These are phyloP conservation scores for Branchipolynoe longqiensis DNA, from an alignment of 2,888 invertebrate species.

Conservation along the genomic window DNA sequence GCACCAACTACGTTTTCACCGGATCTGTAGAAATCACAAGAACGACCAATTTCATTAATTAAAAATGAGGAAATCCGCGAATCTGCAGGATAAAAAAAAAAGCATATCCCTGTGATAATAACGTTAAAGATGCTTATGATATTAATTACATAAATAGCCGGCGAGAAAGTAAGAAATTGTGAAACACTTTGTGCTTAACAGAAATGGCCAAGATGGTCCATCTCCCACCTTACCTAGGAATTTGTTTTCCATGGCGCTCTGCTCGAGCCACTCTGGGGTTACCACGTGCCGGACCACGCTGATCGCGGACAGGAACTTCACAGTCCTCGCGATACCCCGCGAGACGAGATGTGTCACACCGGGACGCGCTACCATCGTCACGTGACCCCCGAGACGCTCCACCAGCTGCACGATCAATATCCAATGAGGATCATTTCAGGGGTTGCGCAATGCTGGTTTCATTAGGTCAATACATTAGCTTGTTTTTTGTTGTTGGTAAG, in stretches of 20 bases:
- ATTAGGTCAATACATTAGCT: too few species aligned
- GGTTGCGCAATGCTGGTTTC: too few species aligned
- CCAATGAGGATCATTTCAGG: too few species aligned
- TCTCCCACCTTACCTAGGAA: conserved; percentile 87
- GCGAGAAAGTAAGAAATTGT: background rate
- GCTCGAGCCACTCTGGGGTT: conserved; percentile 91
- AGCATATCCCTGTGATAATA: background rate
- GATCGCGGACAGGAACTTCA: conserved; percentile 92
- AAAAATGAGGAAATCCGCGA: too few species aligned
- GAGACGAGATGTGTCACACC: conserved; percentile 93
- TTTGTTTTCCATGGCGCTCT: conserved; percentile 89
- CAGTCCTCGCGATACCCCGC: conserved; percentile 89
- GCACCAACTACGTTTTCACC: too few species aligned
- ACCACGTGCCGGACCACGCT: conserved; percentile 91
- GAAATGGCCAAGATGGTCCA: too few species aligned
- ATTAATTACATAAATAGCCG: background rate
- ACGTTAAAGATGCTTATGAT: background rate
- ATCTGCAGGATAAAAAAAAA: background rate
- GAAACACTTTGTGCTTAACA: too few species aligned
- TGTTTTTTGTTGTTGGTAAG: too few species aligned
- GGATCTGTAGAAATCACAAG: too few species aligned
- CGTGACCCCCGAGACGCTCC: conserved; percentile 90
- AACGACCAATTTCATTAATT: too few species aligned
- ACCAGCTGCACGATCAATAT: conserved; percentile 83
- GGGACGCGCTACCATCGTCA: conserved; percentile 87